Conservation (phyloP, 2,113 vertebrate species). For the Triplophysa tibetana region DNA sequence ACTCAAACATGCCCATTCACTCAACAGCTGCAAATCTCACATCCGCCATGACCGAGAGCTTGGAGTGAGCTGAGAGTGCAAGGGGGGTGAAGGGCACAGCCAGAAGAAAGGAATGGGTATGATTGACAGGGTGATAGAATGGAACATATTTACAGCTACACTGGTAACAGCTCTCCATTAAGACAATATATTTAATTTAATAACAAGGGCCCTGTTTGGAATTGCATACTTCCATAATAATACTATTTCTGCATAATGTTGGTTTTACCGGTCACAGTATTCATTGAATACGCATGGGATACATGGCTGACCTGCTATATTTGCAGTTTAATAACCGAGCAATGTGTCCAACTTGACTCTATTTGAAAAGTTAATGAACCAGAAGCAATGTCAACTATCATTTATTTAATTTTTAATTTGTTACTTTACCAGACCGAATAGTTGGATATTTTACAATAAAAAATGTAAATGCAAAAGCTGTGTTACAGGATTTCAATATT, state of each 20-base stretch:
- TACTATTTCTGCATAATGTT: background rate
- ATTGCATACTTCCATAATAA: background rate
- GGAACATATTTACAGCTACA: slow-evolving; percentile 19
- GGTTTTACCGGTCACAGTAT: background rate
- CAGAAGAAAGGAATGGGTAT: background rate
- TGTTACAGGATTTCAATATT: no score
- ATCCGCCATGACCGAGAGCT: background rate
- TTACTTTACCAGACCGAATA: no score
- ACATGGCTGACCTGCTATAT: background rate
- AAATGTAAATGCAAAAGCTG: no score
- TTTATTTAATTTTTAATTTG: no score
- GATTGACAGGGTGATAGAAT: slow-evolving; percentile 23
- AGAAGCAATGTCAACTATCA: no score
- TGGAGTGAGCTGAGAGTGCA: background rate
- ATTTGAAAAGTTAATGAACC: no score
- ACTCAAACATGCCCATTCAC: slow-evolving; percentile 28
- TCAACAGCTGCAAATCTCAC: slow-evolving; percentile 15
- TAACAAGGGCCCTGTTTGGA: background rate
- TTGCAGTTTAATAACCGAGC: background rate
- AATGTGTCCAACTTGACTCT: background rate
- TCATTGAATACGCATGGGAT: background rate
- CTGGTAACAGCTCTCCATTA: slow-evolving; percentile 26
- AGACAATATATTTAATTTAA: background rate
- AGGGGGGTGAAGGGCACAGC: slow-evolving; percentile 28
- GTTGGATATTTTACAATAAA: no score